Conservation (phyloP, 2,113 vertebrate species). For the Leucosticte australis region DNA sequence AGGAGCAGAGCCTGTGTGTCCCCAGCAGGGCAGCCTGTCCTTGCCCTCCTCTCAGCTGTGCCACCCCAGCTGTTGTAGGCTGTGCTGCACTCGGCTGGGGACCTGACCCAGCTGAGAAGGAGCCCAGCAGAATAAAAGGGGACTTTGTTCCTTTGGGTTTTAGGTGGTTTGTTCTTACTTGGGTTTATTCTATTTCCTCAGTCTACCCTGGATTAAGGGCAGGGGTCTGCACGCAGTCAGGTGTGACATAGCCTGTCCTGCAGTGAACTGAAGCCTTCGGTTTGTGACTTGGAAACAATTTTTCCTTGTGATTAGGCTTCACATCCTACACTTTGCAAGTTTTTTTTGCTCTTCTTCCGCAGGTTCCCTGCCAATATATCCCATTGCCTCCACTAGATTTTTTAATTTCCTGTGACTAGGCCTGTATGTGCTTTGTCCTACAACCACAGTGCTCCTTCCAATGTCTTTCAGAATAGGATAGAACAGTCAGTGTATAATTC, state of each 20-base stretch:
- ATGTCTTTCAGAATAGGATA: neutral
- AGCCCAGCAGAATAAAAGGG: neutral
- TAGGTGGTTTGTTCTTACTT: neutral
- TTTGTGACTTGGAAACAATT: neutral
- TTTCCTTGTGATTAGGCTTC: neutral
- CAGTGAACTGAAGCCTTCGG: neutral
- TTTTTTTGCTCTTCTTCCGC: neutral
- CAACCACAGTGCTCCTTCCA: neutral
- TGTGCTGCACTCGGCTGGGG: neutral
- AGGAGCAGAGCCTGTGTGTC: neutral
- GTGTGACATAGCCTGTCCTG: neutral
- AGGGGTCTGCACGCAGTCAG: neutral
- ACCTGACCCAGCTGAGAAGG: neutral
- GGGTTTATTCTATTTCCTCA: neutral
- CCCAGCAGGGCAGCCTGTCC: neutral
- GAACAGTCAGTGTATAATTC: neutral
- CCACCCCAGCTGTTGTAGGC: neutral
- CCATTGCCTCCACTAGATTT: neutral
- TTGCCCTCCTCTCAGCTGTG: neutral
- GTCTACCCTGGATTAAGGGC: neutral
- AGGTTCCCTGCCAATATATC: neutral
- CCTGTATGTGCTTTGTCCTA: neutral
- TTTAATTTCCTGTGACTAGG: neutral
- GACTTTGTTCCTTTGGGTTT: neutral
- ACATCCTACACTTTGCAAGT: neutral